Conservation (phyloP, 1,140 invertebrate species). For the Drosophila oshimai region DNA sequence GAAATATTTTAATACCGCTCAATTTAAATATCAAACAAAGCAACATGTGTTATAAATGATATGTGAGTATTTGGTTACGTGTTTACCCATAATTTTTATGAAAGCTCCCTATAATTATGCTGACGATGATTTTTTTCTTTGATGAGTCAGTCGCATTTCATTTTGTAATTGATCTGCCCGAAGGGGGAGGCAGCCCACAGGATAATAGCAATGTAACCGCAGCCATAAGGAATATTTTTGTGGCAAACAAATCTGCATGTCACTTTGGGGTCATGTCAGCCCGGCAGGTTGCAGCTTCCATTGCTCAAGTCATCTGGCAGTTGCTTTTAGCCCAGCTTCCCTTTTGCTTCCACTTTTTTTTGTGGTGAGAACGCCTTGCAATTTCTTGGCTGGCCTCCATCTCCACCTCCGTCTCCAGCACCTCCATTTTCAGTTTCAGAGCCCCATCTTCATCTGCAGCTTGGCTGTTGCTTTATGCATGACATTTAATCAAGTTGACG, state of each 20-base stretch:
- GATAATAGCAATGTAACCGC: constrained; percentile 17
- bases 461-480: constrained; percentile 78
- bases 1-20: no score
- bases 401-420: background rate
- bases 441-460: constrained; percentile 55
- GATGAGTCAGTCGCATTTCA: constrained; percentile 25
- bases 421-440: constrained; percentile 4
- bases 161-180: constrained; percentile 48
- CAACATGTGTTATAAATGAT: no score
- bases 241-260: constrained; percentile 58
- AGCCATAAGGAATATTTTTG: constrained; percentile 54
- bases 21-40: no score
- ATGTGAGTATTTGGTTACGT: background rate
- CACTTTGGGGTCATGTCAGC: constrained; percentile 36
- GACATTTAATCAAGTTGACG: constrained; percentile 81
- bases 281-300: constrained; percentile 17
- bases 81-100: background rate
- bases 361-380: constrained; percentile 56
- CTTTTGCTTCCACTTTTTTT: background rate
- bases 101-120: background rate
- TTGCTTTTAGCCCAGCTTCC: constrained; percentile 37
- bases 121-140: background rate
- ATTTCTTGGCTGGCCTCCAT: constrained; percentile 53
- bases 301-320: constrained; percentile 13
- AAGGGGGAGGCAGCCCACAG: constrained; percentile 15